These are phyloP conservation scores for Spermophilus dauricus DNA, from an alignment of 2,113 vertebrate genomes.

Conservation along the genomic window DNA sequence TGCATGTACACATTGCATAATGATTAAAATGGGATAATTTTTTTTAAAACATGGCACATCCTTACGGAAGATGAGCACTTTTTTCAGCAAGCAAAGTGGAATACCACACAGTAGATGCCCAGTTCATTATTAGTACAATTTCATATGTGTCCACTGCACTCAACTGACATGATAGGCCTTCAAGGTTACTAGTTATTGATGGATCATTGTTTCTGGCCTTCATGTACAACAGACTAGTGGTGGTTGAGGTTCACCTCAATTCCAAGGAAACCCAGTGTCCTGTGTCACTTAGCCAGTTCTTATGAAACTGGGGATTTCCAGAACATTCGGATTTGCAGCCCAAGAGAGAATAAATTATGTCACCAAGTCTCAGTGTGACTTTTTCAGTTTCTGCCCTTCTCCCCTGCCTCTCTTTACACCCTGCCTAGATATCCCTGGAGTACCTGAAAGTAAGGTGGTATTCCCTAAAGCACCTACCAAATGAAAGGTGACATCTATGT, in stretches of 20 bases:
- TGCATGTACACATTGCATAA: background rate
- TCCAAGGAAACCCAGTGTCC: background rate
- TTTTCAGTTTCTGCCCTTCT: background rate
- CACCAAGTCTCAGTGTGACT: background rate
- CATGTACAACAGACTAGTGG: background rate
- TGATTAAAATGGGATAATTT: background rate
- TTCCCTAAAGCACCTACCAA: background rate
- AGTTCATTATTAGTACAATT: background rate
- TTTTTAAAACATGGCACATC: background rate
- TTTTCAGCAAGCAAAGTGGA: background rate
- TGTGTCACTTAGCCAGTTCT: background rate
- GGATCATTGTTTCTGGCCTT: background rate
- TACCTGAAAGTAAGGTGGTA: background rate
- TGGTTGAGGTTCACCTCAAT: background rate
- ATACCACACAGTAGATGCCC: too few species aligned
- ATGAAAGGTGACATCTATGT: background rate
- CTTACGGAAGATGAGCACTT: background rate
- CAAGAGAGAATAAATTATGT: slow-evolving; percentile 10
- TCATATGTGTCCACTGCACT: background rate
- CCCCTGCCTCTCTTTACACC: background rate
- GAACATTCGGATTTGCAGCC: background rate
- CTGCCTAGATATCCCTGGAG: background rate
- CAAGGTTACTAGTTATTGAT: background rate
- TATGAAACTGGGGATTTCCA: background rate
- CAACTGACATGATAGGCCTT: background rate